Conservation (phyloP, 2,888 invertebrate genomes). For the Vesta saturnalis region DNA sequence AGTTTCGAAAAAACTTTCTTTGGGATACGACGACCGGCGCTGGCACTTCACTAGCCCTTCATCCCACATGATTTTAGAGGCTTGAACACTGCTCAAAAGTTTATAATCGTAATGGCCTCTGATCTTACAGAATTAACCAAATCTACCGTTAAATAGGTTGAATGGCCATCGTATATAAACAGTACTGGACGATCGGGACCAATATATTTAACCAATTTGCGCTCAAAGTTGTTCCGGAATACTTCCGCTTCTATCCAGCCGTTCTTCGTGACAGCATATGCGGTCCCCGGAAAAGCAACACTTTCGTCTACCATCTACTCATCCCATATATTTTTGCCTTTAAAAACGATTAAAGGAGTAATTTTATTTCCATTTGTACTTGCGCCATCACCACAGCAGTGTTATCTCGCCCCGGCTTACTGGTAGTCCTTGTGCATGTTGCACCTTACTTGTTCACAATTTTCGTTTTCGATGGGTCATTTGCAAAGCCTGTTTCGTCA, state of each 20-base stretch:
- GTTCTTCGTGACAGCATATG: background rate
- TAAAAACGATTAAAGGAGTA: background rate
- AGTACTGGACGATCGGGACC: too few relatives aligned
- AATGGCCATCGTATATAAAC: too few relatives aligned
- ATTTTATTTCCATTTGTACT: too few relatives aligned
- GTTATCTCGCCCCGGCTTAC: too few relatives aligned
- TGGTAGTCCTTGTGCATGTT: background rate
- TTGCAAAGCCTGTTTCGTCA: background rate
- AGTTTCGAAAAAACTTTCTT: background rate
- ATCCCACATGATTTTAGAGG: background rate
- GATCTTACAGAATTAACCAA: too few relatives aligned
- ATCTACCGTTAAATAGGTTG: too few relatives aligned
- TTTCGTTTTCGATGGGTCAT: background rate
- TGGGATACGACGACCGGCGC: background rate
- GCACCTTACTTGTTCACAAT: too few relatives aligned
- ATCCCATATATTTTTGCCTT: background rate
- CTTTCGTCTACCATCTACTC: too few relatives aligned
- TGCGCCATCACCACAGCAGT: background rate
- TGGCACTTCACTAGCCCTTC: background rate
- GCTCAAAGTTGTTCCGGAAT: background rate
- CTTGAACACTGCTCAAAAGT: background rate
- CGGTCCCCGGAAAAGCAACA: background rate
- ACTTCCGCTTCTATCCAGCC: background rate
- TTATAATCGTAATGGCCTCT: too few relatives aligned
- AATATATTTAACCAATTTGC: too few relatives aligned